phyloP scores from a whole-genome alignment of 1,140 invertebrate species.

The Maniola jurtina region DNA sequence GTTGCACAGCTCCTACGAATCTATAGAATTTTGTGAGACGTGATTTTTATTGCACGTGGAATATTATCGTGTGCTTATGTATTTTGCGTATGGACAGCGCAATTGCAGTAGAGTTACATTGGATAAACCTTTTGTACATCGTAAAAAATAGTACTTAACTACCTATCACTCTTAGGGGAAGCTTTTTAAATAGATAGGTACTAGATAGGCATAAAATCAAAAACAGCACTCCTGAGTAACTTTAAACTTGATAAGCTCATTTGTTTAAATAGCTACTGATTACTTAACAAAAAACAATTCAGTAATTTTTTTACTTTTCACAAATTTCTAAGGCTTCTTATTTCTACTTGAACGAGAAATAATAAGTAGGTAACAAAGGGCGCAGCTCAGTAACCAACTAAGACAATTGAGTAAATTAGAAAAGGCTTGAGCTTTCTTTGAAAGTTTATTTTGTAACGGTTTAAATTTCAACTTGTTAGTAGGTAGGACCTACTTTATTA shows the following conservation, averaged over 20 bases:
- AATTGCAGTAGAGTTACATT: background rate
- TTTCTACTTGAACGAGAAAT: conserved; percentile 49
- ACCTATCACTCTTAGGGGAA: no score
- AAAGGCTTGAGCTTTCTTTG: conserved; percentile 28
- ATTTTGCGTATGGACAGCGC: background rate
- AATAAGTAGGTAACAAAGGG: conserved; percentile 44
- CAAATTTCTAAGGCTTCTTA: conserved; percentile 27
- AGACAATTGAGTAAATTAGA: conserved; percentile 25
- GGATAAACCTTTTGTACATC: background rate
- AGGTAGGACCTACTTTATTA: conserved; percentile 9
- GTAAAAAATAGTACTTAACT: no score
- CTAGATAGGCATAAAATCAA: no score
- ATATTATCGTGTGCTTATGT: conserved; percentile 30
- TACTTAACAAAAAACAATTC: background rate
- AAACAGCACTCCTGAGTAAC: no score
- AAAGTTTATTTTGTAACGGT: conserved; percentile 25
- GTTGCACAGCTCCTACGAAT: conserved; percentile 58
- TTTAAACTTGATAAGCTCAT: no score
- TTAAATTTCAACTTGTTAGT: conserved; percentile 24
- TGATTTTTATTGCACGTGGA: conserved; percentile 36
- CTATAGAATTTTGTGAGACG: conserved; percentile 47
- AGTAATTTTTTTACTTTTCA: conserved; percentile 12
- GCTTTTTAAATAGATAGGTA: no score
- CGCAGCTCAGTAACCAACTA: conserved; percentile 26
- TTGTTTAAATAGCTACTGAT: no score